Percentiles rank a stretch among this genome's conserved stretches.
These are phyloP conservation scores for Lanius ludovicianus DNA, from an alignment of 2,113 vertebrate genomes.

Conservation along the genomic window DNA sequence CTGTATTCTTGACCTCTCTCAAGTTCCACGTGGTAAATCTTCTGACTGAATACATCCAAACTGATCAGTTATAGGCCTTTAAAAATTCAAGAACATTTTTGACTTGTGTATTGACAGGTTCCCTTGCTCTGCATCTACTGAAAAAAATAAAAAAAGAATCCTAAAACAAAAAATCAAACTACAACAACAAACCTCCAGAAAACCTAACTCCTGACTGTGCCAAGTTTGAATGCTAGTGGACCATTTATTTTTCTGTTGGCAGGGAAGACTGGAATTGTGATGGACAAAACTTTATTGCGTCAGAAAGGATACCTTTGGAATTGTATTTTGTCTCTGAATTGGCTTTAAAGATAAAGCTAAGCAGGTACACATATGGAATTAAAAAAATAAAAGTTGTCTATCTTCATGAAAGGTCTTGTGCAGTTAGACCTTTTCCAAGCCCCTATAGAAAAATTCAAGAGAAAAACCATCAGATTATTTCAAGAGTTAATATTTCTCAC, in stretches of 20 bases:
- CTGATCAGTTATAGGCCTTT: neutral
- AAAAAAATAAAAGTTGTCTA: neutral
- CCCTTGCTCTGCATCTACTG: neutral
- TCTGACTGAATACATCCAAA: neutral
- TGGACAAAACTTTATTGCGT: neutral
- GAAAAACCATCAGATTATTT: neutral
- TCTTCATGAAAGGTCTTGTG: neutral
- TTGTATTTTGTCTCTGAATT: neutral
- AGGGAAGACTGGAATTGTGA: neutral
- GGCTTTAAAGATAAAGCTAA: neutral
- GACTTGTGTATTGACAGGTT: neutral
- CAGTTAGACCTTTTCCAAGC: neutral
- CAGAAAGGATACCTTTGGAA: neutral
- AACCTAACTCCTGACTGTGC: neutral
- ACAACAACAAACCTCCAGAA: neutral
- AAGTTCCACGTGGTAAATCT: neutral
- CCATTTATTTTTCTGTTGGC: neutral
- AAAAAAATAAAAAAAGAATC: neutral
- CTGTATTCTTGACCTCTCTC: neutral
- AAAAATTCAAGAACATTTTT: slow-evolving; percentile 7
- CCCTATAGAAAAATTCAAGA: neutral
- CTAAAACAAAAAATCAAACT: neutral
- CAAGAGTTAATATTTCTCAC: neutral
- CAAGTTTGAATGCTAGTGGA: neutral
- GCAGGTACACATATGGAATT: rapidly evolving